Base-by-base conservation (phyloP, 30 jellyfish, hydroid and myxozoan species). In the Hydractinia symbiolongicarpus region DNA sequence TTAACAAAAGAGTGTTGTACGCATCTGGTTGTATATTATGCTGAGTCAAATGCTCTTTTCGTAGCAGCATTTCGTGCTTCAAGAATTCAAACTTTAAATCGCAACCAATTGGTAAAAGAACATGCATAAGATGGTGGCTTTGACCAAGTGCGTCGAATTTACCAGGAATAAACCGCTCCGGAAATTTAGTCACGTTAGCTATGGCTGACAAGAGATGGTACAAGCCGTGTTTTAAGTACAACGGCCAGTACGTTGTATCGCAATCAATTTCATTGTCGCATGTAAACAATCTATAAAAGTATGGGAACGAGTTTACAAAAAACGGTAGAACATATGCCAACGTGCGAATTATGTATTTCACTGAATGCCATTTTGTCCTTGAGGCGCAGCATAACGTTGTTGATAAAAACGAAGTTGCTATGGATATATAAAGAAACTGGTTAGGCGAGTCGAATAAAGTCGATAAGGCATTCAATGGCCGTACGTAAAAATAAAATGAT, bases 161-260 rank as follows among this genome's bases (percentile, higher is more conserved):
- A 1, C 98, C 98, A 8, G 96, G 98, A 79, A 83, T 81, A 50
- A 83, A 82, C 62, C 96, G 55, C 74, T 93, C 98, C 4, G 98
- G 98, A 53, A 93, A 76, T 5, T 95, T 88, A 5, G 93, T 86
- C 86, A 87, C 79, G 83, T 93, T 93, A 14, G 95, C 86, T 19
- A 86, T 4, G 4, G 98, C 98, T 16, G 98, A 71, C 44, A 93
- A 60, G 13, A 76, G 50, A 51, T 81, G 84, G 78, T 84, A 87
- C 81, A 82, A 66, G 53, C 83, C 84, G 54, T 93, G 98, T 67
- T 78, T 82, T 55, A 51, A 62, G 76, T 82, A 93, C 62, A 81
- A 53, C 76, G 87, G 87, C 61, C 83, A 78, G 5, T 94, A 76
- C 68, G 57, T 69, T 44, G 66, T 44, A 73, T 86, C 73, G 40